Conservation (phyloP, 2,888 invertebrate genomes). For the Diploptera punctata region DNA sequence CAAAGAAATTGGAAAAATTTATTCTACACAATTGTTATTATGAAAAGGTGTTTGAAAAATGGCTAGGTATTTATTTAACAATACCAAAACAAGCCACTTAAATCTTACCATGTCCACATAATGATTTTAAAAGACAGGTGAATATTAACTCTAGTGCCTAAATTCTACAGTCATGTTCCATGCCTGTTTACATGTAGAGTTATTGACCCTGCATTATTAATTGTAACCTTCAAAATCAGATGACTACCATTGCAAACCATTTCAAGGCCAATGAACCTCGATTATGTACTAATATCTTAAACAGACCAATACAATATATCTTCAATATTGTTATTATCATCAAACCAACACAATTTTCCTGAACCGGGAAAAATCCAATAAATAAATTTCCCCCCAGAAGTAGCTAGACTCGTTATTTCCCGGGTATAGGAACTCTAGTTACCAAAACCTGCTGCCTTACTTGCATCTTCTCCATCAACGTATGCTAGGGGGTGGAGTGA, state of each 20-base stretch:
- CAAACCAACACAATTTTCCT: neutral
- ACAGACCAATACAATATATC: neutral
- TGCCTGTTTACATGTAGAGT: neutral
- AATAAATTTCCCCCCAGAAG: constrained; percentile 2
- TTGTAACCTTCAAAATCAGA: neutral
- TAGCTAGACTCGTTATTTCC: neutral
- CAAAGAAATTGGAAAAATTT: neutral
- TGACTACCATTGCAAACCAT: neutral
- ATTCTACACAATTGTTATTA: neutral
- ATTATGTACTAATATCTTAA: neutral
- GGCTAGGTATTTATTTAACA: neutral
- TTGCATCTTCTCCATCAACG: neutral
- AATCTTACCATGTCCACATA: neutral
- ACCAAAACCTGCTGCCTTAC: neutral
- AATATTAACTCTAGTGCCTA: neutral
- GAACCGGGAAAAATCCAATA: neutral
- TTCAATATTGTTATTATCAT: neutral
- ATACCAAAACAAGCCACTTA: neutral
- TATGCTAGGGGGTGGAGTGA: neutral
- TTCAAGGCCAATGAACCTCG: neutral
- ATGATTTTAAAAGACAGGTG: neutral
- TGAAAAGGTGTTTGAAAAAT: neutral
- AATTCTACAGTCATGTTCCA: neutral
- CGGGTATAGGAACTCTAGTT: constrained; percentile 8
- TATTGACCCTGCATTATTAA: neutral